Evolutionary conservation across 2,113 vertebrate species (phyloP).

Genomic region (Thamnaconus septentrionalis): DNA sequence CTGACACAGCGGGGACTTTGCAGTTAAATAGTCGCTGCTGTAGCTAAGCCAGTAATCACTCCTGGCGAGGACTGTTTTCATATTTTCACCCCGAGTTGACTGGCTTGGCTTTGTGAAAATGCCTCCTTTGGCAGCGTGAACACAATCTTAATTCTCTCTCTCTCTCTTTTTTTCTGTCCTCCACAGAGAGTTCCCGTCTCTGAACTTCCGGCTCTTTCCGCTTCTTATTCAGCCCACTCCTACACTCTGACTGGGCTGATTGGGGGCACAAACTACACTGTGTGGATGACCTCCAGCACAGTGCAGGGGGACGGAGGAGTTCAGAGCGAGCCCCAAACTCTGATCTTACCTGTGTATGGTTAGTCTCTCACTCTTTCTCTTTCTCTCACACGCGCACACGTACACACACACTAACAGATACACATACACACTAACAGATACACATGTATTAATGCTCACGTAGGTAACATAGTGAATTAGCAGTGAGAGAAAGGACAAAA

Average conservation of each 20-base stretch:
- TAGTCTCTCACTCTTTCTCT: conserved; percentile 44
- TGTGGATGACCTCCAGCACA: conserved; percentile 87
- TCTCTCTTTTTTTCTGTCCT: not conserved
- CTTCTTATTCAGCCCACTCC: conserved; percentile 24
- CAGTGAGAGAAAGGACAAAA: conserved; percentile 2
- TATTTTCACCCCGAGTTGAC: no score
- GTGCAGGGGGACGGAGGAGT: conserved; percentile 86
- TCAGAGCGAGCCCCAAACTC: conserved; percentile 76
- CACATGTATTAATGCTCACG: not conserved
- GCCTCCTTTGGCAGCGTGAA: no score
- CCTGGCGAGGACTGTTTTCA: no score
- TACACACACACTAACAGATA: conserved; percentile 8
- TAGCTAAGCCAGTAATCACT: no score
- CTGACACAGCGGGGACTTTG: no score
- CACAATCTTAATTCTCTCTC: not conserved
- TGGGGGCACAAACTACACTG: conserved; percentile 70
- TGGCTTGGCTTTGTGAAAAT: no score
- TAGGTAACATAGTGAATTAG: not conserved
- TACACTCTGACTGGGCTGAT: conserved; percentile 60
- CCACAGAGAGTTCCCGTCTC: conserved; percentile 59
- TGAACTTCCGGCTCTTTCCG: conserved; percentile 23
- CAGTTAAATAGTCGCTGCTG: no score
- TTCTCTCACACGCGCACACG: conserved; percentile 19
- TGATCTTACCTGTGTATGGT: conserved; percentile 85
- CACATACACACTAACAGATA: not conserved